Percentiles rank a stretch among this genome's conserved stretches.
phyloP scores from a whole-genome alignment of 1,140 invertebrate genomes.

The Drosophila sechellia region DNA sequence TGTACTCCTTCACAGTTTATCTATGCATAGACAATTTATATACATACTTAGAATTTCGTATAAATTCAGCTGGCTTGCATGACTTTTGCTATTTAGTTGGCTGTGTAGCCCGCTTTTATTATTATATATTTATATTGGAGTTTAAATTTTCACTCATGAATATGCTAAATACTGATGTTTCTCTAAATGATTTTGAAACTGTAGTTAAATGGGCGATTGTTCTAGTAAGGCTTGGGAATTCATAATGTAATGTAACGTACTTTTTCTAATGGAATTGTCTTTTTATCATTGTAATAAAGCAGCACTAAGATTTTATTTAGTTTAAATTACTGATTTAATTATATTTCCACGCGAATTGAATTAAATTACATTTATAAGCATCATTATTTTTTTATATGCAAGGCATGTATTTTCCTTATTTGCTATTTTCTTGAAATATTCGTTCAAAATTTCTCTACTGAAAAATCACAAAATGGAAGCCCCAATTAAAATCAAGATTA shows the following conservation, averaged over 20 bases:
- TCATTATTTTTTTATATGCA: too few relatives aligned
- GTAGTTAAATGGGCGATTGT: constrained; percentile 4
- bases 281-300: neutral
- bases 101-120: neutral
- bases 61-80: constrained; percentile 31
- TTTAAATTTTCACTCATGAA: constrained; percentile 5
- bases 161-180: constrained; percentile 4
- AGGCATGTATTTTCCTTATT: neutral
- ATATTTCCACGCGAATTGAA: neutral
- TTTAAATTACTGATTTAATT: neutral
- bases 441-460: neutral
- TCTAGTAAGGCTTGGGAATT: neutral
- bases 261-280: too few relatives aligned
- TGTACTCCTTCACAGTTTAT: constrained; percentile 59
- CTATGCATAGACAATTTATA: constrained; percentile 49
- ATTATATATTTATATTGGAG: constrained; percentile 11
- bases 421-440: neutral
- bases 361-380: neutral
- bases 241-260: too few relatives aligned
- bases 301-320: neutral
- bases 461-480: constrained; percentile 14
- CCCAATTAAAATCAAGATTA: constrained; percentile 43
- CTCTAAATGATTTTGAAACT: neutral
- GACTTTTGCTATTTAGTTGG: constrained; percentile 12
- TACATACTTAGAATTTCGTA: constrained; percentile 14